phyloP scores from a whole-genome alignment of 2,113 vertebrate genomes.

The Herpetotheres cachinnans region DNA sequence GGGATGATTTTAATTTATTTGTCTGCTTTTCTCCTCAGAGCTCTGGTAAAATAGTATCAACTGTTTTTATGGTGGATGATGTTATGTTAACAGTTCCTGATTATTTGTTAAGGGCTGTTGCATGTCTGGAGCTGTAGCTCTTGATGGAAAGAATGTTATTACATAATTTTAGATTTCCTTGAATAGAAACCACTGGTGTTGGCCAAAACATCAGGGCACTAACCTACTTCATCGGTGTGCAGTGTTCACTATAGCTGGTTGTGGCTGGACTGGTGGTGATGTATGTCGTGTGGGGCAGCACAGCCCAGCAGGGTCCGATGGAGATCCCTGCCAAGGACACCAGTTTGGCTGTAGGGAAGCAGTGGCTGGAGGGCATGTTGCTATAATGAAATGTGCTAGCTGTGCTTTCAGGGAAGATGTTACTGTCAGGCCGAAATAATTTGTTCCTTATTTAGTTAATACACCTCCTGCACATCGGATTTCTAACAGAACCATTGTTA shows the following conservation, averaged over 20 bases:
- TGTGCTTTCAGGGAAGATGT: background rate
- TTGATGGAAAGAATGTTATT: background rate
- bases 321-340: background rate
- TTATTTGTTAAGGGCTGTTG: background rate
- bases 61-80: background rate
- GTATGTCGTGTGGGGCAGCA: background rate
- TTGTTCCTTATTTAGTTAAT: background rate
- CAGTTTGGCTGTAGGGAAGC: background rate
- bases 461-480: background rate
- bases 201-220: background rate
- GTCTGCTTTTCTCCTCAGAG: background rate
- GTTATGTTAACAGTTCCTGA: background rate
- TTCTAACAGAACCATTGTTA: background rate
- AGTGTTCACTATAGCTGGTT: background rate
- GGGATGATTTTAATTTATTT: background rate
- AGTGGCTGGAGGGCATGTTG: background rate
- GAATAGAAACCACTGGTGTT: background rate
- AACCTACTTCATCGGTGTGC: background rate
- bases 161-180: slow-evolving; percentile 1
- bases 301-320: background rate
- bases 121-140: background rate
- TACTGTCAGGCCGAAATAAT: background rate
- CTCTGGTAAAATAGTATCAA: background rate
- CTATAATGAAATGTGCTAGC: background rate
- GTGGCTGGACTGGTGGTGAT: background rate